Base-by-base conservation (phyloP, 2,888 invertebrate species). In the Andrena camellia region DNA sequence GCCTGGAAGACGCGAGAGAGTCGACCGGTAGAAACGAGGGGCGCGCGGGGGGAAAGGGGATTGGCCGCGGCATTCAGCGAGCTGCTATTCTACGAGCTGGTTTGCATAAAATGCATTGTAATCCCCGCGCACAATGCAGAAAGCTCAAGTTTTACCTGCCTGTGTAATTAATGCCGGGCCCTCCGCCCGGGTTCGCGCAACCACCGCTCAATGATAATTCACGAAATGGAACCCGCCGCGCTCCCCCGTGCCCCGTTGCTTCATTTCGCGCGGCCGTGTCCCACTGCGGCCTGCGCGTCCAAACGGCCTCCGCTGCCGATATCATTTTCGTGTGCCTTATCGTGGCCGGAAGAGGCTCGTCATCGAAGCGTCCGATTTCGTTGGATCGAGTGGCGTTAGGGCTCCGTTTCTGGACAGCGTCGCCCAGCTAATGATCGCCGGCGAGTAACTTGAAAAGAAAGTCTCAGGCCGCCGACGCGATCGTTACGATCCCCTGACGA, bases 51-150 rank as follows among this genome's bases (percentile, higher is more conserved):
- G 66, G 26, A 67, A 62, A 71, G 67, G 62, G 78, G 69, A 73
- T 78, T 64, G 78, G 78, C 59, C 83, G 31, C 35, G 59, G 74
- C 33, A 83, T 83, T 83, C 81, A 83, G 13, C 74, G 81, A 42
- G 33, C 72, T 74, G 81, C 84, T 77, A 75, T 79, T 84, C 71
- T 54, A 69, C 81, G 77, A 75, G 78, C 83, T 79, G 83, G 83
- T 87, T 87, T 87, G 87, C 87, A 87, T 85, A 85, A 87, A 81
- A 83, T 85, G 85, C 87, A 85, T 85, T 87, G 87, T 87, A 85
- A 87, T 83, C 75, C 72, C 77, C n/a, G 74, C 7, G 69, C 74
- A 74, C 80, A 80, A 78, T 84, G 83, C 79, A 69, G 83, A 72
- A 78, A 80, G 86, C 86, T 83, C 77, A 76, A 86, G 86, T 86